Conservation (phyloP, 1,140 invertebrate species). For the Whitmania pigra region DNA sequence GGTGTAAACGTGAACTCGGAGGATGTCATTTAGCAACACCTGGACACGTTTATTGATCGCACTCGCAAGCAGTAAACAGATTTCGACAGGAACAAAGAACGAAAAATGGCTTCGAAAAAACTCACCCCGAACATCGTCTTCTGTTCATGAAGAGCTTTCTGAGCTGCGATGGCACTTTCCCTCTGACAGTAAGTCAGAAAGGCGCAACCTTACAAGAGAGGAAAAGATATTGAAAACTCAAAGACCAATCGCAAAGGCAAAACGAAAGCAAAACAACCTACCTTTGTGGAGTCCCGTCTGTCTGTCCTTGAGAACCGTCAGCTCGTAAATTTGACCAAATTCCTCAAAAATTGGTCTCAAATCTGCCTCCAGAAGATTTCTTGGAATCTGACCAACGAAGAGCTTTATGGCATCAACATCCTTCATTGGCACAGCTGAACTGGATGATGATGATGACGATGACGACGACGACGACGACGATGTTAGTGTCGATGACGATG, state of each 20-base stretch:
- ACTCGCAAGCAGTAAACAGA: too few relatives aligned
- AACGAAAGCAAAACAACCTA: constrained; percentile 38
- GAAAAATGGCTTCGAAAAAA: neutral
- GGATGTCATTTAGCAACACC: too few relatives aligned
- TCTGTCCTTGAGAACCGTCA: constrained; percentile 66
- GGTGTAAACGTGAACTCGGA: too few relatives aligned
- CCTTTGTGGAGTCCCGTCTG: constrained; percentile 87
- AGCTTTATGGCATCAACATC: constrained; percentile 61
- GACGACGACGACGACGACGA: constrained; percentile 6
- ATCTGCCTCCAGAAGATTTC: constrained; percentile 75
- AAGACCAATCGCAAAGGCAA: neutral
- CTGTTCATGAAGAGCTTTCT: constrained; percentile 86
- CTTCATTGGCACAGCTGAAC: constrained; percentile 35
- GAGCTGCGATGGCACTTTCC: constrained; percentile 79
- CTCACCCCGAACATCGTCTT: constrained; percentile 92
- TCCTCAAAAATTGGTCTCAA: constrained; percentile 78
- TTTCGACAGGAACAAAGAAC: neutral
- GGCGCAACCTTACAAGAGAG: constrained; percentile 68
- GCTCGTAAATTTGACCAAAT: constrained; percentile 83
- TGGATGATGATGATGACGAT: constrained; percentile 14
- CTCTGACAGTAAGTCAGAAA: constrained; percentile 90
- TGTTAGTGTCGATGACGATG: constrained; percentile 10
- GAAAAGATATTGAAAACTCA: neutral
- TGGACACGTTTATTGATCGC: too few relatives aligned
- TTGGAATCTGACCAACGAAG: constrained; percentile 82